Evolutionary conservation across 1,140 invertebrate genomes (phyloP).

Genomic region (Drosophila dunni): DNA sequence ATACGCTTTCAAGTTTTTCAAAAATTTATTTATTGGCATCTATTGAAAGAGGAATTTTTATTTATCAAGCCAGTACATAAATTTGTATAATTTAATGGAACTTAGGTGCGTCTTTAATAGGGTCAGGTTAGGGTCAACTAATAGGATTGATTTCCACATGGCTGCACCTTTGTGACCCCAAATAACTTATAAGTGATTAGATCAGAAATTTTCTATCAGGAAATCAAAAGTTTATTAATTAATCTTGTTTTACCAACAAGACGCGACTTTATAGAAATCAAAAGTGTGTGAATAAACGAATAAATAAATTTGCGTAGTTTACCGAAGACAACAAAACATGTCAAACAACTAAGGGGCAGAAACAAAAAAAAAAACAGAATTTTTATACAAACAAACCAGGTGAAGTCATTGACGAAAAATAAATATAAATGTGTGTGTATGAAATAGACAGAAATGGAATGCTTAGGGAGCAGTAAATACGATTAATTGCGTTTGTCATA

Average conservation of each 20-base stretch:
- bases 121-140: neutral
- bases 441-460: conserved; percentile 19
- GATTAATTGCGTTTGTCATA: conserved; percentile 28
- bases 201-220: neutral
- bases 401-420: conserved; percentile 55
- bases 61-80: too few species aligned
- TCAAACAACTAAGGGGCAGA: conserved; percentile 59
- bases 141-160: conserved; percentile 29
- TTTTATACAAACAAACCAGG: conserved; percentile 20
- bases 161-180: conserved; percentile 10
- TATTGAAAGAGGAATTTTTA: too few species aligned
- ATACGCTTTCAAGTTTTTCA: neutral
- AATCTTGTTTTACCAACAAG: conserved; percentile 18
- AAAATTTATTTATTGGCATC: neutral
- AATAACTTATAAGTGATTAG: neutral
- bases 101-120: conserved; percentile 8
- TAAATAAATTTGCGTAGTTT: conserved; percentile 40
- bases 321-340: conserved; percentile 59
- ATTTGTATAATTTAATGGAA: neutral
- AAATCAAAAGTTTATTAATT: conserved; percentile 17
- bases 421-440: conserved; percentile 28
- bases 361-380: neutral
- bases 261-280: conserved; percentile 27
- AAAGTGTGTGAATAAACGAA: conserved; percentile 32
- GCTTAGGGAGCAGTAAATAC: conserved; percentile 15